Base-by-base conservation (phyloP, 92 coral and sea anemone genomes). In the Porites lobata region DNA sequence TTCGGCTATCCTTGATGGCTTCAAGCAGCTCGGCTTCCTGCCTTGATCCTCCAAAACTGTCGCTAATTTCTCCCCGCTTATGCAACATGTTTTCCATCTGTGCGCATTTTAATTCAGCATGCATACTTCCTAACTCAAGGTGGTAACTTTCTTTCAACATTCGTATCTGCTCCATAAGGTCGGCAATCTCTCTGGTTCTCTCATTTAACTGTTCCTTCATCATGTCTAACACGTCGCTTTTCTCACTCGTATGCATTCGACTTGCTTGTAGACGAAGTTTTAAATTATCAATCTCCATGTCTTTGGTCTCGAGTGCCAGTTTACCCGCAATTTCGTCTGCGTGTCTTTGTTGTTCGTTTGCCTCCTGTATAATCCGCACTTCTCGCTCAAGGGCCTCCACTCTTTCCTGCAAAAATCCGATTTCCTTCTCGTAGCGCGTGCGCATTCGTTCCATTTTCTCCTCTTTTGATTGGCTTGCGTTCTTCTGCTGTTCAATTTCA, bases 391-490 rank as follows among this genome's bases (percentile, higher is more conserved):
- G 75, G 10, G 92, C 88, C 11, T 93, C 86, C 17, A 95, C 96
- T 56, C 94, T 88, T 22, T 95, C 96, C 47, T 89, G 94, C 75
- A 95, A 53, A 74, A 95, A 89, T 9, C 91, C 92, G 50, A 91
- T 91, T 66, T 95, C 98, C 54, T 95, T 93, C 65, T 95, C 98
- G 79, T 95, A 95, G 70, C 96, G 98, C 88, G 89, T 86, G 91
- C 98, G 96, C 67, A 93, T 80, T 4, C 94, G 83, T 59, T 93
- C 89, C 76, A 93, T 69, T 64, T 88, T 93, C 77, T 93, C 94
- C 32, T 93, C 98, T 29, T 95, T 95, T 11, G 96, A 86, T 38
- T 85, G 90, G 83, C 90, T 95, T 12, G 85, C 80, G 89, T 82
- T 93, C 83, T 95, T 95, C 81, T 95, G 94, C 11, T 95, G 94